These are phyloP conservation scores for Zoanthus solanderi DNA, from an alignment of 92 coral and sea anemone genomes.

Conservation along the genomic window DNA sequence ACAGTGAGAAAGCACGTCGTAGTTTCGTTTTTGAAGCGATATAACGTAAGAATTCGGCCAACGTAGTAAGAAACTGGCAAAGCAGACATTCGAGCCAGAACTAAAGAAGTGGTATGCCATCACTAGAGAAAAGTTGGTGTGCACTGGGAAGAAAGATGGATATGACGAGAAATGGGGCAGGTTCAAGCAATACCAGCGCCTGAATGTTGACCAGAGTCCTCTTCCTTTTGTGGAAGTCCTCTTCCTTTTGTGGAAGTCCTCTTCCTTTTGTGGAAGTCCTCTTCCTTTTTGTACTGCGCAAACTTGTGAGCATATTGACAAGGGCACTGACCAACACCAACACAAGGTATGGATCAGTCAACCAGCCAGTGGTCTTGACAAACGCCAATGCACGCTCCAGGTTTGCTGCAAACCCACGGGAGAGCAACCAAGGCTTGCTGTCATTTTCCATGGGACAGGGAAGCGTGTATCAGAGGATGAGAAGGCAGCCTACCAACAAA, in stretches of 20 bases:
- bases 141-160: conserved; percentile 33
- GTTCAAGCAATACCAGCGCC: conserved; percentile 18
- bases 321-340: neutral
- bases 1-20: no score
- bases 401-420: conserved; percentile 35
- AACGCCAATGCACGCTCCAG: conserved; percentile 31
- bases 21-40: neutral
- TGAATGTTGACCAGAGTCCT: conserved; percentile 53
- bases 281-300: neutral
- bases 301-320: conserved; percentile 30
- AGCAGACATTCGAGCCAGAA: conserved; percentile 3
- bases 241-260: conserved; percentile 43
- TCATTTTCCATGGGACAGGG: conserved; percentile 37
- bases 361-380: conserved; percentile 31
- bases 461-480: conserved; percentile 31
- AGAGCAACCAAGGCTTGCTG: conserved; percentile 30
- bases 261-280: conserved; percentile 43
- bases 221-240: conserved; percentile 43
- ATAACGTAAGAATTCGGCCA: conserved; percentile 6
- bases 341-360: conserved; percentile 41
- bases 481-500: conserved; percentile 39
- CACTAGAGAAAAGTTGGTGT: conserved; percentile 33
- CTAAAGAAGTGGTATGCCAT: conserved; percentile 50
- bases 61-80: conserved; percentile 7
- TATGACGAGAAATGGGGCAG: conserved; percentile 44